phyloP scores from a whole-genome alignment of 2,113 vertebrate genomes.

The Thinocorus orbignyianus region DNA sequence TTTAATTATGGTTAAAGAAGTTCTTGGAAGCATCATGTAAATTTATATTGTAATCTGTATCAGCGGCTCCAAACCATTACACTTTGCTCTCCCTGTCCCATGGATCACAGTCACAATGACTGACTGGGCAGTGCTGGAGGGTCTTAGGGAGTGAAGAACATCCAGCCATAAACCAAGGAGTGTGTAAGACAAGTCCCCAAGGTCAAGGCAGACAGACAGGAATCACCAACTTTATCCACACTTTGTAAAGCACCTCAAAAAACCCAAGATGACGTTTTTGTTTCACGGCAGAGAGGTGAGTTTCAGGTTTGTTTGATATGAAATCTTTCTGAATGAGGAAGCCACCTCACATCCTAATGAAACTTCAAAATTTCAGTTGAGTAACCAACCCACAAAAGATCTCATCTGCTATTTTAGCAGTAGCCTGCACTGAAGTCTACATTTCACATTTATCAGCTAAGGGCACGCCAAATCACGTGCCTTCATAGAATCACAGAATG shows the following conservation, averaged over 20 bases:
- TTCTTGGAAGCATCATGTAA: not conserved
- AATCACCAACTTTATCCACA: not conserved
- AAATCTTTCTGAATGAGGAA: not conserved
- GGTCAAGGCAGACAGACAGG: not conserved
- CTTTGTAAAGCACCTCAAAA: not conserved
- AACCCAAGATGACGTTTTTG: not conserved
- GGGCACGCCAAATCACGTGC: rapidly evolving
- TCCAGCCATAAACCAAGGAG: not conserved
- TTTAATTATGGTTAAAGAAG: not conserved
- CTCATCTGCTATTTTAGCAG: not conserved
- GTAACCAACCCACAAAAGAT: not conserved
- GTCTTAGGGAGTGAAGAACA: not conserved
- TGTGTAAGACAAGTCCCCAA: not conserved
- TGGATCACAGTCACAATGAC: not conserved
- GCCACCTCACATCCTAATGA: not conserved
- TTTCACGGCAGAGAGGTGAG: not conserved
- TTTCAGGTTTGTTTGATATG: not conserved
- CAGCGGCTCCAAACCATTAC: not conserved
- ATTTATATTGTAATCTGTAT: not conserved
- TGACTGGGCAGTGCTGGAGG: not conserved
- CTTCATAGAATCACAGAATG: too few relatives aligned
- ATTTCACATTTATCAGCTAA: not conserved
- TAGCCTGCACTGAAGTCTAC: not conserved
- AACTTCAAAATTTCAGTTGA: not conserved
- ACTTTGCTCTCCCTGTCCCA: not conserved